Evolutionary conservation across 1,140 invertebrate species (phyloP).

Genomic region (Heliothis subflexa): DNA sequence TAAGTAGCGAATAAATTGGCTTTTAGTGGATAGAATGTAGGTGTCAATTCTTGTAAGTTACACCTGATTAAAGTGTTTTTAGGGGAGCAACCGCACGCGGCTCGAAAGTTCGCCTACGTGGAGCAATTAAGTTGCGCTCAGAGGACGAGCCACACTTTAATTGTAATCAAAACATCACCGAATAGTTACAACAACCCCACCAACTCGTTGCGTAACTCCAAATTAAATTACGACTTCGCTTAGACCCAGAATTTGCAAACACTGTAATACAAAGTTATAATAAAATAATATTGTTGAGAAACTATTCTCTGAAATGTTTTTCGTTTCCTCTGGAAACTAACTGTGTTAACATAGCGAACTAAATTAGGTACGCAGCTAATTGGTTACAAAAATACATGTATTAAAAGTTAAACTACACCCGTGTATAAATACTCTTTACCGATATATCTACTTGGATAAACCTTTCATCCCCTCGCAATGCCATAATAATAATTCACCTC

Average conservation of each 20-base stretch:
- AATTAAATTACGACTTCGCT: conserved; percentile 58
- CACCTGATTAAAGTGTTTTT: conserved; percentile 42
- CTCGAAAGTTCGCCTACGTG: conserved; percentile 33
- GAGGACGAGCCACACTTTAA: conserved; percentile 59
- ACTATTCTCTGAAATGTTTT: conserved; percentile 19
- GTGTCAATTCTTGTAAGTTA: conserved; percentile 34
- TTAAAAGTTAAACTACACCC: not conserved
- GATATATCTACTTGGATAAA: not conserved
- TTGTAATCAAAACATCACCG: conserved; percentile 64
- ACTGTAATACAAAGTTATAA: conserved; percentile 17
- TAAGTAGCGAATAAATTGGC: conserved; percentile 1
- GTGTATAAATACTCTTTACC: not conserved
- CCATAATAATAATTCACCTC: not conserved
- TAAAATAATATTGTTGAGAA: conserved; percentile 16
- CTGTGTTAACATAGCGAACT: not conserved
- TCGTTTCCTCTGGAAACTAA: conserved; percentile 11
- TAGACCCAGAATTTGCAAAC: conserved; percentile 37
- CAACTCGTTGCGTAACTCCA: conserved; percentile 49
- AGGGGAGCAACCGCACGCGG: conserved; percentile 16
- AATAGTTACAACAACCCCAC: conserved; percentile 54
- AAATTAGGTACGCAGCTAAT: not conserved
- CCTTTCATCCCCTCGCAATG: not conserved
- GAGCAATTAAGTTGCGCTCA: conserved; percentile 60
- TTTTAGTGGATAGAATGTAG: not conserved
- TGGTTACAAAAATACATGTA: not conserved